Base-by-base conservation (phyloP, 2,888 invertebrate genomes). In the Strigamia crassipes region DNA sequence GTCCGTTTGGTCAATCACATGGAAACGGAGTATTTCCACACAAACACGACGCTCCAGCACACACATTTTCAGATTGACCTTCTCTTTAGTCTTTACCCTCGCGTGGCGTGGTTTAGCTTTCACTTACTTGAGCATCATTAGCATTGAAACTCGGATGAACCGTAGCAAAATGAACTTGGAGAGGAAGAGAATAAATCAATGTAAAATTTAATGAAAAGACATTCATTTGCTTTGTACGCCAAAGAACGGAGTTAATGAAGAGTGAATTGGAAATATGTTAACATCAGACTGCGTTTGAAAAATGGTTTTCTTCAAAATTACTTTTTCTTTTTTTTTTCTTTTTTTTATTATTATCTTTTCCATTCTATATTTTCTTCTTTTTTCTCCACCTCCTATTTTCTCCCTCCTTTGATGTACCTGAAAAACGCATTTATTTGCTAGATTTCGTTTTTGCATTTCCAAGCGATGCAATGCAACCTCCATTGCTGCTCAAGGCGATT, bases 171-270 rank as follows among this genome's bases (percentile, higher is more conserved):
- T 73, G 73, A 73, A 73, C 73, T 73, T 73, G 31, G 73, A 31
- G 31, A 10, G n/a, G 23, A 73, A 73, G 73, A 31, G 73, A 73
- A 73, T 73, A 73, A 73, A 73, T 73, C 73, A 73, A 73, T 73
- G 73, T 73, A 73, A 73, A 73, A 73, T 73, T 73, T 73, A 73
- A 73, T 73, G 73, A 73, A 73, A 73, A 73, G 73, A 73, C 73
- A 73, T 73, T 73, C 73, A 73, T 73, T 73, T 73, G 73, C 73
- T 73, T 73, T 73, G 73, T 73, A 73, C 73, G 27, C 31, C 73
- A 31, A 56, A 73, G 73, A 73, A 73, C 73, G 73, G 73, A 73
- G 73, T 73, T 73, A 73, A 73, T 73, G 73, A 73, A 73, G 73
- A 73, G 73, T 73, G 73, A 73, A 73, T 73, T 73, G 73, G 73